Conservation (phyloP, 2,797 vertebrate species). For the Cirrhinus molitorella region DNA sequence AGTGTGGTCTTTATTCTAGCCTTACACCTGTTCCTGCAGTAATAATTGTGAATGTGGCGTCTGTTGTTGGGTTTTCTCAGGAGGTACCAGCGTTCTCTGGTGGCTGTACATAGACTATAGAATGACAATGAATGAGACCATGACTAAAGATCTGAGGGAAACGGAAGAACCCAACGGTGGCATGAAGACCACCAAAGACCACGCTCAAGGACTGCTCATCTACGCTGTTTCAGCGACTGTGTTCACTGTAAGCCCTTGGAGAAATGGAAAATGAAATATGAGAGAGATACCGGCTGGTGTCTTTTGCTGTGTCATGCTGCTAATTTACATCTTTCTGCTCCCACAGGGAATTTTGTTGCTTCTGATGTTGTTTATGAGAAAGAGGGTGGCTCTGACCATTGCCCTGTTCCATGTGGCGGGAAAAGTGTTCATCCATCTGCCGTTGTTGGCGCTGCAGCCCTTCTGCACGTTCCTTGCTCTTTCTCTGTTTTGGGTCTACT, state of each 20-base stretch:
- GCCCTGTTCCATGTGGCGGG: conserved; percentile 97
- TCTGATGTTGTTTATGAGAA: conserved; percentile 96
- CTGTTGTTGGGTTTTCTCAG: conserved; percentile 69
- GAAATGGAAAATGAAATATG: neutral
- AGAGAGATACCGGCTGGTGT: neutral
- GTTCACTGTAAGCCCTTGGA: conserved; percentile 83
- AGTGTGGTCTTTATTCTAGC: neutral
- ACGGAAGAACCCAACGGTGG: conserved; percentile 71
- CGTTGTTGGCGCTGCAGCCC: conserved; percentile 93
- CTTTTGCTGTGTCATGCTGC: neutral
- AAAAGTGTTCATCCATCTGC: conserved; percentile 95
- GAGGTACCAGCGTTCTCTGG: conserved; percentile 94
- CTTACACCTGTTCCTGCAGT: neutral
- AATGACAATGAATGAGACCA: conserved; percentile 78
- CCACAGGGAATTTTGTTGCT: conserved; percentile 89
- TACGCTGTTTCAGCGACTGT: conserved; percentile 92
- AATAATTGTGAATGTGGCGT: conserved; percentile 37
- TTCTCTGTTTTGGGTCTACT: conserved; percentile 94
- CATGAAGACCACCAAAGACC: conserved; percentile 81
- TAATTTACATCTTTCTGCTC: conserved; percentile 17
- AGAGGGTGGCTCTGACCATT: conserved; percentile 93
- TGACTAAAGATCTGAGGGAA: conserved; percentile 65
- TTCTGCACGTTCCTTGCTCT: conserved; percentile 95
- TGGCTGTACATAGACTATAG: conserved; percentile 94
- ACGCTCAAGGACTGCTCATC: conserved; percentile 88